Evolutionary conservation across 2,797 vertebrate species (phyloP), one percentile per base, ranked within the genome.

Genomic region (Danionella dracula): DNA sequence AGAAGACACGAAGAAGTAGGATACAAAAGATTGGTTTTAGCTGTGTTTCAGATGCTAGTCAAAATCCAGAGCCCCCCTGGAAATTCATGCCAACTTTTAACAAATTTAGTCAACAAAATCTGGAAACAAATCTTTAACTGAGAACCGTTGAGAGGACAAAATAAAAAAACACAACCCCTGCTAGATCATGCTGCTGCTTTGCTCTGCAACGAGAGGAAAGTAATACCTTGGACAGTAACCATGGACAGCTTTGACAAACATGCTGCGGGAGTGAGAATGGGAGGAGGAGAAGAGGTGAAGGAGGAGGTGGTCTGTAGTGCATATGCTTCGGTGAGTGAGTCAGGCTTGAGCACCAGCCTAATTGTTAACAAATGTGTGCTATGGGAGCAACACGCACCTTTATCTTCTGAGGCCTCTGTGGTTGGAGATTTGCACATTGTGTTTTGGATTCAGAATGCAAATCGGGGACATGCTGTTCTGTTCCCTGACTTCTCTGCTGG

Each of bases 351-450:
- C 71, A 76, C 34, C 16, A 64, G 77, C 72, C 81, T 91, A 92
- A 93, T 90, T 87, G 85, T 81, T 87, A 90, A 85, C 90, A 92
- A 91, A 92, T 92, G 90, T 89, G 71, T 73, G 61, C 79, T 79
- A 68, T 65, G 32, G 32, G 76, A 61, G 70, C 69, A 73, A 75
- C 40, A 75, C 80, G 73, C 83, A 88, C 83, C 85, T 86, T 84
- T 69, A 78, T 79, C 79, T 70, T 83, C 70, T 57, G 49, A 44
- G 73, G 77, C 70, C 67, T 77, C 71, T 74, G 51, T 74, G 76
- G 70, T 8, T 23, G 56, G 69, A 66, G 42, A 42, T 63, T 72
- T 68, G 79, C 77, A 79, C 23, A 45, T 35, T 1, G 2, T 31
- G 17, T 38, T 31, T 55, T 54, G 31, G 42, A 65, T 73, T n/a